A percentile compares a stretch with the other conserved stretches of the same genome.
Evolutionary conservation across 1,140 invertebrate species (phyloP).

Genomic region (Micrasema minimum): DNA sequence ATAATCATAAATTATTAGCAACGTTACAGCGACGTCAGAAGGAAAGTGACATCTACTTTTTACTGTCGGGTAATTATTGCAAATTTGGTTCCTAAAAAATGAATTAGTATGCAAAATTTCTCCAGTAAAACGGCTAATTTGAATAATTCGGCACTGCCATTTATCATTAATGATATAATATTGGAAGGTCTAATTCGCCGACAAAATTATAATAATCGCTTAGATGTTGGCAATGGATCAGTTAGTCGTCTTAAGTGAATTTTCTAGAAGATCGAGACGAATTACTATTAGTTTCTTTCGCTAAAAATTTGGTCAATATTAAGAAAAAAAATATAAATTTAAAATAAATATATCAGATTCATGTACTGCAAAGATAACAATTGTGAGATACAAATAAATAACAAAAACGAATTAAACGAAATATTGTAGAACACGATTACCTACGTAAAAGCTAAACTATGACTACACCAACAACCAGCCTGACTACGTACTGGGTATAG

Average conservation of each 20-base stretch:
- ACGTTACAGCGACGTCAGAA: slow-evolving; percentile 5
- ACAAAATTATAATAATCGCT: background rate
- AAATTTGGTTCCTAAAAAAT: slow-evolving; percentile 7
- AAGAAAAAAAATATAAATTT: too few species aligned
- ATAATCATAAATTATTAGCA: background rate
- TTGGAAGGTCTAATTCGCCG: background rate
- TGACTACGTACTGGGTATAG: too few species aligned
- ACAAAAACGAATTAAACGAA: too few species aligned
- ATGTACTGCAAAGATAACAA: too few species aligned
- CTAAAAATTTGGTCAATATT: too few species aligned
- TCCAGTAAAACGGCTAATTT: slow-evolving; percentile 2
- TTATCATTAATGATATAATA: slow-evolving; percentile 11
- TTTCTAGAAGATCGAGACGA: background rate
- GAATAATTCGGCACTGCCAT: slow-evolving; percentile 18
- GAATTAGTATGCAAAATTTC: slow-evolving; percentile 18
- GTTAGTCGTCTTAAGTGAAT: background rate
- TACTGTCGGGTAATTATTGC: background rate
- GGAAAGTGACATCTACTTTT: slow-evolving; percentile 22
- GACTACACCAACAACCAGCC: too few species aligned
- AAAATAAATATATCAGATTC: too few species aligned
- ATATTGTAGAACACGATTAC: too few species aligned
- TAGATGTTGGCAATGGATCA: background rate
- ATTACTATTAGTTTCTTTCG: too few species aligned
- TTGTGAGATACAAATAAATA: too few species aligned
- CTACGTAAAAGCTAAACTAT: too few species aligned